Conservation (phyloP, 2,888 invertebrate genomes). For the Mimachlamys varia region DNA sequence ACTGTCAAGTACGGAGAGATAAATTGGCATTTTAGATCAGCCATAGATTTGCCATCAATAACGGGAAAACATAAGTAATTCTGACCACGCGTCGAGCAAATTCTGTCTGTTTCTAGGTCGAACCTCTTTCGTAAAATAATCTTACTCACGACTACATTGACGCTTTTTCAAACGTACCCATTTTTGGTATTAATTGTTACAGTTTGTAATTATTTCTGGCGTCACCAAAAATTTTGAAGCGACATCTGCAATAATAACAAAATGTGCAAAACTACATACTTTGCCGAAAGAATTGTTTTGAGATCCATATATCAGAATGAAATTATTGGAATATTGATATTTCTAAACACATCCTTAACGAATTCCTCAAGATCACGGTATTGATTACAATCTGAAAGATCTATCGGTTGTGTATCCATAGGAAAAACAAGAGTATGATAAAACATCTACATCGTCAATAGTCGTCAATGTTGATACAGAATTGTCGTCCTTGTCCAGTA, state of each 20-base stretch:
- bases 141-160: neutral
- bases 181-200: neutral
- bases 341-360: neutral
- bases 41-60: neutral
- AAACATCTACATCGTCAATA: too few species aligned
- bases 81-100: neutral
- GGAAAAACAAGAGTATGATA: too few species aligned
- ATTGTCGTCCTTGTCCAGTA: neutral
- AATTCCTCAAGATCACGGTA: too few species aligned
- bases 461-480: neutral
- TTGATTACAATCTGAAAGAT: too few species aligned
- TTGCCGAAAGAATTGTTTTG: neutral
- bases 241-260: neutral
- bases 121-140: neutral
- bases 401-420: too few species aligned
- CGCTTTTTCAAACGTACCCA: neutral
- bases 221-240: neutral
- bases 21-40: neutral
- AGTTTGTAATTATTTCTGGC: too few species aligned
- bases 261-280: too few species aligned
- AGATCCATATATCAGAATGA: neutral
- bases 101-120: neutral
- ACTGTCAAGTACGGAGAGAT: neutral
- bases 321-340: neutral
- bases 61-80: neutral